These are phyloP conservation scores for Salpingus planirostris DNA, from an alignment of 2,888 invertebrate genomes.

Conservation along the genomic window DNA sequence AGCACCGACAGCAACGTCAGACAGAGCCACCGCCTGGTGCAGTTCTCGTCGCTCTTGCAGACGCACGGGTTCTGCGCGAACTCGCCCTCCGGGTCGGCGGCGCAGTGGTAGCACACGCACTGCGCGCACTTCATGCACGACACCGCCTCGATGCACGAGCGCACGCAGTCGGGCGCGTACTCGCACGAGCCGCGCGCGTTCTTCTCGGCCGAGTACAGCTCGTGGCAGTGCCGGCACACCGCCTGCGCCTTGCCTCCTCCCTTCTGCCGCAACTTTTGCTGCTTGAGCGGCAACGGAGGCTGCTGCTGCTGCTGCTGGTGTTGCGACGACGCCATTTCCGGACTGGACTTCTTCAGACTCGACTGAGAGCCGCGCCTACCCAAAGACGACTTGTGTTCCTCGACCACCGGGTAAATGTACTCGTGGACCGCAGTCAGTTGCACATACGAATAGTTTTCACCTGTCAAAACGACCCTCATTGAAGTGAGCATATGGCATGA, in stretches of 20 bases:
- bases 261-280: slow-evolving; percentile 14
- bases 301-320: slow-evolving; percentile 9
- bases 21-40: slow-evolving; percentile 78
- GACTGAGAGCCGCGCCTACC: slow-evolving; percentile 47
- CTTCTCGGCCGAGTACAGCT: slow-evolving; percentile 71
- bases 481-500: no score
- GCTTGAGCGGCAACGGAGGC: slow-evolving; percentile 25
- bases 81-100: slow-evolving; percentile 85
- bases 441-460: slow-evolving; percentile 75
- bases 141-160: slow-evolving; percentile 69
- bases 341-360: slow-evolving; percentile 56
- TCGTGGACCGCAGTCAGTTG: slow-evolving; percentile 76
- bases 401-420: slow-evolving; percentile 75
- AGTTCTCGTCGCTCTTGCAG: slow-evolving; percentile 61
- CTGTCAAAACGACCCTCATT: no score
- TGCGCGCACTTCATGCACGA: slow-evolving; percentile 64
- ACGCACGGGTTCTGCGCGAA: slow-evolving; percentile 78
- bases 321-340: slow-evolving; percentile 14
- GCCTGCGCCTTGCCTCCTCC: slow-evolving; percentile 24
- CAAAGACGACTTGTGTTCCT: slow-evolving; percentile 35
- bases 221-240: slow-evolving; percentile 64
- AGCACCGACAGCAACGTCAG: slow-evolving; percentile 75
- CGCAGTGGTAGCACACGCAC: slow-evolving; percentile 89
- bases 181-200: slow-evolving; percentile 82
- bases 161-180: slow-evolving; percentile 77